Conservation (phyloP, 2,888 invertebrate species). For the Dryobota labecula region DNA sequence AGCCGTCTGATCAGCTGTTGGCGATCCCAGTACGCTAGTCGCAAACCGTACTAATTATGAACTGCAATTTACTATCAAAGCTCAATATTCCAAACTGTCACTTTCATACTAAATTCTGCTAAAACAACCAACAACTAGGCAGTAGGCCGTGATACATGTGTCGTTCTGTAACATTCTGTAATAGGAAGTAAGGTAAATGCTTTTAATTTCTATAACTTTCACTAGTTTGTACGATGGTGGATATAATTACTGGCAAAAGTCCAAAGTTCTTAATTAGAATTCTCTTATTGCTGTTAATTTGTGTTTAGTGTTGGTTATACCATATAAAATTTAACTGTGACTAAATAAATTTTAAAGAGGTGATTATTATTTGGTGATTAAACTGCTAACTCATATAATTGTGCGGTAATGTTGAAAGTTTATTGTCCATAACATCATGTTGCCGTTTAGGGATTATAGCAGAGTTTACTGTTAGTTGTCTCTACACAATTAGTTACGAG, state of each 20-base stretch:
- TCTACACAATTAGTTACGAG: not conserved
- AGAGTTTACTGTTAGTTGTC: not conserved
- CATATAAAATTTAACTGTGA: conserved; percentile 36
- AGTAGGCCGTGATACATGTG: conserved; percentile 44
- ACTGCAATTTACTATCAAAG: conserved; percentile 60
- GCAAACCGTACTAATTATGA: conserved; percentile 73
- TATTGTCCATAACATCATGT: conserved; percentile 15
- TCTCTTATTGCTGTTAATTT: conserved; percentile 77
- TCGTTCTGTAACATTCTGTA: conserved; percentile 51
- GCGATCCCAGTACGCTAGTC: conserved; percentile 77
- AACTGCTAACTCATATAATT: not conserved
- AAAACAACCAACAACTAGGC: conserved; percentile 36
- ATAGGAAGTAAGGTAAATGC: conserved; percentile 73
- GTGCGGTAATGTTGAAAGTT: not conserved
- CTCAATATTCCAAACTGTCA: conserved; percentile 60
- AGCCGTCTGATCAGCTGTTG: conserved; percentile 89
- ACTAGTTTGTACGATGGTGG: conserved; percentile 68
- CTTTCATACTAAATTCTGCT: conserved; percentile 59
- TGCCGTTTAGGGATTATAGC: not conserved
- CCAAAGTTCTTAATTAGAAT: conserved; percentile 83
- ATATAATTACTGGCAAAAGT: conserved; percentile 79
- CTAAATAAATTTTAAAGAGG: conserved; percentile 26
- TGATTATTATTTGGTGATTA: conserved; percentile 27
- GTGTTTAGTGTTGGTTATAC: conserved; percentile 64
- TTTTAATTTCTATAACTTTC: conserved; percentile 72